Percentiles rank a stretch among this genome's conserved stretches.
phyloP scores from a whole-genome alignment of 2,113 vertebrate species.

The Brienomyrus longianalis region DNA sequence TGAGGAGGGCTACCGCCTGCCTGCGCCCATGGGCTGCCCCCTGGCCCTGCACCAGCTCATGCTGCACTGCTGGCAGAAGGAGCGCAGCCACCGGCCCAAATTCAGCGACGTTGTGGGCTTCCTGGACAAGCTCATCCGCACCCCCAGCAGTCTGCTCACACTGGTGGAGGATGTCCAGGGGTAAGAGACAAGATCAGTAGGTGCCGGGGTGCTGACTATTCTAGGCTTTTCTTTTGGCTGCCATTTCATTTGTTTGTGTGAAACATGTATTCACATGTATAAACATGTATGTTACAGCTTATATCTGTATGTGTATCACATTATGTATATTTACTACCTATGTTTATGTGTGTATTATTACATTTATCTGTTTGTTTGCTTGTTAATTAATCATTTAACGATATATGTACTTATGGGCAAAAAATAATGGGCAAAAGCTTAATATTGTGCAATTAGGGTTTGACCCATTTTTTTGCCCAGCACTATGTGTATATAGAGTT shows the following conservation, averaged over 20 bases:
- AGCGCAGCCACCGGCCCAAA: slow-evolving; percentile 87
- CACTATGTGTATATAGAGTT: too few relatives aligned
- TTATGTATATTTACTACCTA: neutral
- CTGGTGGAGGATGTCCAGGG: slow-evolving; percentile 86
- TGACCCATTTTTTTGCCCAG: too few relatives aligned
- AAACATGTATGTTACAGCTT: neutral
- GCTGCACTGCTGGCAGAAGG: slow-evolving; percentile 96
- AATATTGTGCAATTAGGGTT: too few relatives aligned
- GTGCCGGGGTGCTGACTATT: neutral
- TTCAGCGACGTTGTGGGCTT: slow-evolving; percentile 87
- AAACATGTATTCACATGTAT: too few relatives aligned
- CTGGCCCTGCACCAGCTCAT: slow-evolving; percentile 87
- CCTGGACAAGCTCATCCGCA: slow-evolving; percentile 91
- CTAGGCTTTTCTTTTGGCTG: neutral
- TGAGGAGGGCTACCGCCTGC: slow-evolving; percentile 91
- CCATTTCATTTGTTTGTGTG: neutral
- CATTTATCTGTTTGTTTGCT: too few relatives aligned
- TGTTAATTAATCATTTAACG: too few relatives aligned
- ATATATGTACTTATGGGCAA: too few relatives aligned
- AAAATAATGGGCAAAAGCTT: too few relatives aligned
- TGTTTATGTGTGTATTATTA: too few relatives aligned
- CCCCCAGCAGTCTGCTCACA: slow-evolving; percentile 83
- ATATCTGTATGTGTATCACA: neutral
- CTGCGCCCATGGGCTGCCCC: slow-evolving; percentile 90
- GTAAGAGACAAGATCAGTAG: slow-evolving; percentile 53